Evolutionary conservation across 2,797 vertebrate genomes (phyloP).

Genomic region (Remorina albescens): DNA sequence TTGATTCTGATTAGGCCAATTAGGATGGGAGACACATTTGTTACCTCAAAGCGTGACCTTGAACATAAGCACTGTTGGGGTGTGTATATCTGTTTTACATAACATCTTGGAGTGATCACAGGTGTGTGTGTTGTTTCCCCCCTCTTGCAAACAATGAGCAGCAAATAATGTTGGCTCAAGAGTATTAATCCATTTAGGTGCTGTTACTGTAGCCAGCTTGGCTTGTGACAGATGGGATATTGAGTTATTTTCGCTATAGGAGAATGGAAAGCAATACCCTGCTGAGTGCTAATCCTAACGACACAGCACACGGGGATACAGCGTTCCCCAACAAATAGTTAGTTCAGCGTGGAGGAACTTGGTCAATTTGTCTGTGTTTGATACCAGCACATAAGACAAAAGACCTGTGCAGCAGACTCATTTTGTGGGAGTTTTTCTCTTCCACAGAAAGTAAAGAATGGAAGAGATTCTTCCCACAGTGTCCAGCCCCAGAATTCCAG

Average conservation of each 20-base stretch:
- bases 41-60: slow-evolving; percentile 20
- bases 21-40: slow-evolving; percentile 16
- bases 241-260: slow-evolving; percentile 64
- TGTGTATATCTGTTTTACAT: slow-evolving; percentile 2
- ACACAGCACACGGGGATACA: slow-evolving; percentile 48
- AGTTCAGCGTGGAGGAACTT: slow-evolving; percentile 65
- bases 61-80: background rate
- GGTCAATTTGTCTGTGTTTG: slow-evolving; percentile 38
- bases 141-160: slow-evolving; percentile 18
- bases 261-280: slow-evolving; percentile 70
- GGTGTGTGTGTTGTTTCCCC: slow-evolving; percentile 5
- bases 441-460: slow-evolving; percentile 12
- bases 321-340: slow-evolving; percentile 62
- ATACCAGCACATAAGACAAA: slow-evolving; percentile 38
- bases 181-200: slow-evolving; percentile 70
- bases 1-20: slow-evolving; percentile 27
- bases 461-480: slow-evolving; percentile 44
- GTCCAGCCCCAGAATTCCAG: slow-evolving; percentile 65
- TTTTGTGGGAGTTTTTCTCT: slow-evolving; percentile 26
- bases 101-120: slow-evolving; percentile 27
- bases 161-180: slow-evolving; percentile 35
- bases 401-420: slow-evolving; percentile 33
- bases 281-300: slow-evolving; percentile 63
- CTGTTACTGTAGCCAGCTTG: slow-evolving; percentile 54
- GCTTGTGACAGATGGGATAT: slow-evolving; percentile 72